Percentiles rank a stretch among this genome's conserved stretches.
phyloP scores from a whole-genome alignment of 1,140 invertebrate species.

The Myzus persicae region DNA sequence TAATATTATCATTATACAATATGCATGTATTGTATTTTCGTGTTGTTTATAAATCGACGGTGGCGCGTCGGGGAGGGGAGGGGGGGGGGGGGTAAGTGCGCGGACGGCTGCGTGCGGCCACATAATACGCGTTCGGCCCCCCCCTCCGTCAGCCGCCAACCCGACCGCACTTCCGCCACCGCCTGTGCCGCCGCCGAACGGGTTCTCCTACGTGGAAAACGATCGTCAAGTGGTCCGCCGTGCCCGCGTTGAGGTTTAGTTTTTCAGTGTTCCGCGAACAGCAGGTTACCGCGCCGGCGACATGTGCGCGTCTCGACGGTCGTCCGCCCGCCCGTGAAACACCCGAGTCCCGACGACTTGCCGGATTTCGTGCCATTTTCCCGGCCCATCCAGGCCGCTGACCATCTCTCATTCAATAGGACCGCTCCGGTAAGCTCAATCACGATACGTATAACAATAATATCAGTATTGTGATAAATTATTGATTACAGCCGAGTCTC shows the following conservation, averaged over 20 bases:
- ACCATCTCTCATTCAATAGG: background rate
- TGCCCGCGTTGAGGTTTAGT: background rate
- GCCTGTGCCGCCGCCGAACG: background rate
- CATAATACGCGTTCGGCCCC: background rate
- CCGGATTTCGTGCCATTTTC: background rate
- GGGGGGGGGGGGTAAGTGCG: background rate
- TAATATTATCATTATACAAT: background rate
- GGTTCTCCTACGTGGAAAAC: conserved; percentile 12
- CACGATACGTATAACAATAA: background rate
- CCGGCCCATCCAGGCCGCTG: background rate
- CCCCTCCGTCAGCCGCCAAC: background rate
- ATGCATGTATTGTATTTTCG: background rate
- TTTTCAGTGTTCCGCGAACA: background rate
- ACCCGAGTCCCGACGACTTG: background rate
- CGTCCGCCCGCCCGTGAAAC: background rate
- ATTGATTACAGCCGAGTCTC: no score
- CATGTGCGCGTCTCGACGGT: background rate
- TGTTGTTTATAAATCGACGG: background rate
- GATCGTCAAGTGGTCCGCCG: conserved; percentile 2
- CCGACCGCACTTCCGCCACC: conserved; percentile 6
- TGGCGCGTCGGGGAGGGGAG: no score
- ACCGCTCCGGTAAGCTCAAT: background rate
- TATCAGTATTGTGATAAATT: no score
- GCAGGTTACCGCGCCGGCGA: background rate
- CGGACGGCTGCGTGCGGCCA: background rate